Evolutionary conservation across 2,113 vertebrate genomes (phyloP).

Genomic region (Clarias gariepinus): DNA sequence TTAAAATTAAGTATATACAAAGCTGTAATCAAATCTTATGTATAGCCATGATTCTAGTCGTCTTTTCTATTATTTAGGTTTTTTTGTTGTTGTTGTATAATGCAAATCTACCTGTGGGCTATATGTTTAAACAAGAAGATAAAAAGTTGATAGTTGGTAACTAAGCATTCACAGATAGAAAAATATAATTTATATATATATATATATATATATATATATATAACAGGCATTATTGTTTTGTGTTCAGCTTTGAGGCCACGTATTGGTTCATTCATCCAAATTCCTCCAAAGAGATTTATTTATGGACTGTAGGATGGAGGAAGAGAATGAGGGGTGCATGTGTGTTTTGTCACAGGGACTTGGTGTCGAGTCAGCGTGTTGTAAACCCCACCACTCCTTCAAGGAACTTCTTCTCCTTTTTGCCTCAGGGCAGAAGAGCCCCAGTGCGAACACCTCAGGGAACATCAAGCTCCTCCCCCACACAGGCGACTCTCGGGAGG

Average conservation of each 20-base stretch:
- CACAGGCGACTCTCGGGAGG: conserved; percentile 73
- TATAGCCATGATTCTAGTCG: background rate
- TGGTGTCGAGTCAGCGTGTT: conserved; percentile 85
- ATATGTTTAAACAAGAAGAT: background rate
- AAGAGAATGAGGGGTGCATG: conserved; percentile 31
- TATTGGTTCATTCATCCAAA: background rate
- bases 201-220: too few relatives aligned
- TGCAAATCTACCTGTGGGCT: background rate
- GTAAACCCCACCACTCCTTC: conserved; percentile 78
- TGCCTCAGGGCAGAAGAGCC: conserved; percentile 84
- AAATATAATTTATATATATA: too few relatives aligned
- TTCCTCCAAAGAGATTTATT: background rate
- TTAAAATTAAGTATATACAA: background rate
- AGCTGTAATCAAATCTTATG: background rate
- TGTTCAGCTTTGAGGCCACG: background rate
- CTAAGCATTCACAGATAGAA: background rate
- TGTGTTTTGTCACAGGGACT: conserved; percentile 73
- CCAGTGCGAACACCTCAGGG: conserved; percentile 69
- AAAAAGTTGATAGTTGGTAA: background rate
- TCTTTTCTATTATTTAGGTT: background rate
- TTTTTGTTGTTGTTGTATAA: too few relatives aligned
- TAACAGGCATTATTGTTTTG: background rate
- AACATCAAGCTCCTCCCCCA: conserved; percentile 68
- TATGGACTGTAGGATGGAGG: background rate
- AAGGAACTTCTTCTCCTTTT: conserved; percentile 86